phyloP scores from a whole-genome alignment of 2,888 invertebrate species.

The Schrankia costaestrigalis region DNA sequence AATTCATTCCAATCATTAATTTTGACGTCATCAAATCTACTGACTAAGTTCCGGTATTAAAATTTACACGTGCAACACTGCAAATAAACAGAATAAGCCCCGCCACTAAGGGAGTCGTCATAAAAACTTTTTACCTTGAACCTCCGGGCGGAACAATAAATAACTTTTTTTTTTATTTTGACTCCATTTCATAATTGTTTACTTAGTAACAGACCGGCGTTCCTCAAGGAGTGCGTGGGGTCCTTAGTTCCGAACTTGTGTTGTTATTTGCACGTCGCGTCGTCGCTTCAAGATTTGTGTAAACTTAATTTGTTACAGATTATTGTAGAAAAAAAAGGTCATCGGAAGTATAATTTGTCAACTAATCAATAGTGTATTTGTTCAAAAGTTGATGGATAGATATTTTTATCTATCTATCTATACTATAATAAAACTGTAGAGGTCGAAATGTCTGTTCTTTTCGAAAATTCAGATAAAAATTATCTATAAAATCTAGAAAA shows the following conservation, averaged over 20 bases:
- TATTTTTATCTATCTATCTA: no score
- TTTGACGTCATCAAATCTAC: no score
- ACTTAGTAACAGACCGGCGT: conserved; percentile 47
- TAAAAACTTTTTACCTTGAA: conserved; percentile 40
- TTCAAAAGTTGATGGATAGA: no score
- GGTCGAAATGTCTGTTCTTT: no score
- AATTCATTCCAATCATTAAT: no score
- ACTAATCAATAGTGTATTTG: no score
- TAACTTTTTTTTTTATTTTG: conserved; percentile 45
- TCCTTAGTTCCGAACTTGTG: conserved; percentile 15
- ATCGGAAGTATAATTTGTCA: no score
- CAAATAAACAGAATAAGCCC: conserved; percentile 29
- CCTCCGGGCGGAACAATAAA: conserved; percentile 53
- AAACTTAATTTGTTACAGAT: conserved; percentile 4
- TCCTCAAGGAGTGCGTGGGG: conserved; percentile 38
- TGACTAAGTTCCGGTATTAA: conserved; percentile 1
- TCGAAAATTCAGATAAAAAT: no score
- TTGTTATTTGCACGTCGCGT: conserved; percentile 39
- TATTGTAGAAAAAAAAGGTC: no score
- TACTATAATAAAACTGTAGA: no score
- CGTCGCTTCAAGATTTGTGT: conserved; percentile 12
- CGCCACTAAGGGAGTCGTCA: conserved; percentile 13
- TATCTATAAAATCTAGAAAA: no score
- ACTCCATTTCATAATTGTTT: conserved; percentile 45
- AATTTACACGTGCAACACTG: conserved; percentile 20